Conservation (phyloP, 2,888 invertebrate genomes). For the Meiosimyza decipiens region DNA sequence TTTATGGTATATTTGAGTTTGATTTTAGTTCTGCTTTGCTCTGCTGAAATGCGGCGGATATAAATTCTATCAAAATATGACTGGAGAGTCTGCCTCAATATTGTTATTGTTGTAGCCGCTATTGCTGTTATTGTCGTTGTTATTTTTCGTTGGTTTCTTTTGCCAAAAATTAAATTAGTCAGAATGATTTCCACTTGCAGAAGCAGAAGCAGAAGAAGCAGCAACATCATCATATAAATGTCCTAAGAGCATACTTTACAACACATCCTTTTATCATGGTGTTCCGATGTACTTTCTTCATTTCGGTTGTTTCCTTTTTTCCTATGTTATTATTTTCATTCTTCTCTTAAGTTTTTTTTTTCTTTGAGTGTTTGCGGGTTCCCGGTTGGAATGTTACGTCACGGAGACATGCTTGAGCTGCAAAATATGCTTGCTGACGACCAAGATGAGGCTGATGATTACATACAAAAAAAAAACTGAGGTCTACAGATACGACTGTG, state of each 20-base stretch:
- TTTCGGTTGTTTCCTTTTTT: neutral
- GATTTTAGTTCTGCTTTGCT: neutral
- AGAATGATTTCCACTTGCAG: constrained; percentile 35
- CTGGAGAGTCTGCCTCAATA: constrained; percentile 11
- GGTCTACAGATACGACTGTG: too few species aligned
- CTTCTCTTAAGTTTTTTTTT: neutral
- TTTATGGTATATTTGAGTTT: too few species aligned
- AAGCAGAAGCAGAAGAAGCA: constrained; percentile 12
- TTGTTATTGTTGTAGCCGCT: constrained; percentile 45
- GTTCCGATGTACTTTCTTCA: neutral
- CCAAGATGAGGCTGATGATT: too few species aligned
- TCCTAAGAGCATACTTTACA: constrained; percentile 16
- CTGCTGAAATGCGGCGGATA: constrained; percentile 4
- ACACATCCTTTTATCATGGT: neutral
- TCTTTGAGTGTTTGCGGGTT: neutral
- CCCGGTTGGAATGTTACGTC: neutral
- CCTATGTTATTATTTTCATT: neutral
- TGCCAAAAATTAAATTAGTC: constrained; percentile 38
- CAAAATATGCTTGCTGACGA: too few species aligned
- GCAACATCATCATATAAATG: neutral
- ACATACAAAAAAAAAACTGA: too few species aligned
- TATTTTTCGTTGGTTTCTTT: neutral
- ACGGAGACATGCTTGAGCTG: neutral
- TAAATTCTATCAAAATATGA: constrained; percentile 25
- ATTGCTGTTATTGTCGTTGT: constrained; percentile 55